These are phyloP conservation scores for Balaeniceps rex DNA, from an alignment of 2,113 vertebrate species.

Conservation along the genomic window DNA sequence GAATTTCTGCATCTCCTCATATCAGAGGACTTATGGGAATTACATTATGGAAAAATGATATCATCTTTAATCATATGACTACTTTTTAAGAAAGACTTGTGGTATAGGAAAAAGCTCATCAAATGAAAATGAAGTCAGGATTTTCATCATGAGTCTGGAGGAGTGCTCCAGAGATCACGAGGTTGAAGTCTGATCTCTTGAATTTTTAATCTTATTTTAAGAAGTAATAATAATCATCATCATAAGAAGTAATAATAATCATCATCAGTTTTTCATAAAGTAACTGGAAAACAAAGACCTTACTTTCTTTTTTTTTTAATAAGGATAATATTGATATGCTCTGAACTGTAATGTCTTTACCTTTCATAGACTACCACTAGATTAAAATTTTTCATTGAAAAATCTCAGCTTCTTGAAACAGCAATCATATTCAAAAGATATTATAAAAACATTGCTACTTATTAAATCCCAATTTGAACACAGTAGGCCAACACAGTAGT, in stretches of 20 bases:
- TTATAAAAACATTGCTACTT: neutral
- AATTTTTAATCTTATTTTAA: neutral
- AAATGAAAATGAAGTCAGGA: neutral
- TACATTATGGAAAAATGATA: neutral
- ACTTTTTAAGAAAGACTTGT: neutral
- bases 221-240: neutral
- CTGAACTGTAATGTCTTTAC: neutral
- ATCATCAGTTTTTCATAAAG: neutral
- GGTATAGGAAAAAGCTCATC: neutral
- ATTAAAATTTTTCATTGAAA: neutral
- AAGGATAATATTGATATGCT: neutral
- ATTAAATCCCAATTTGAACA: neutral
- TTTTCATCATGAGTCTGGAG: neutral
- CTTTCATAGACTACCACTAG: neutral
- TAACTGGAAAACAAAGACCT: neutral
- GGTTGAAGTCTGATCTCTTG: neutral
- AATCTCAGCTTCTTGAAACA: neutral
- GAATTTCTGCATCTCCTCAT: neutral
- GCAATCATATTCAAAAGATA: neutral
- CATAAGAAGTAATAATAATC: neutral
- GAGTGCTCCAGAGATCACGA: neutral
- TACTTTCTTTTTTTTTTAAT: neutral
- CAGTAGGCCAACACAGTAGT: neutral
- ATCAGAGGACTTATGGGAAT: neutral
- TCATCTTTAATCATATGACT: neutral